Evolutionary conservation across 2,888 invertebrate species (phyloP), one percentile per base, ranked within the genome.

Genomic region (Trichopria drosophilae): DNA sequence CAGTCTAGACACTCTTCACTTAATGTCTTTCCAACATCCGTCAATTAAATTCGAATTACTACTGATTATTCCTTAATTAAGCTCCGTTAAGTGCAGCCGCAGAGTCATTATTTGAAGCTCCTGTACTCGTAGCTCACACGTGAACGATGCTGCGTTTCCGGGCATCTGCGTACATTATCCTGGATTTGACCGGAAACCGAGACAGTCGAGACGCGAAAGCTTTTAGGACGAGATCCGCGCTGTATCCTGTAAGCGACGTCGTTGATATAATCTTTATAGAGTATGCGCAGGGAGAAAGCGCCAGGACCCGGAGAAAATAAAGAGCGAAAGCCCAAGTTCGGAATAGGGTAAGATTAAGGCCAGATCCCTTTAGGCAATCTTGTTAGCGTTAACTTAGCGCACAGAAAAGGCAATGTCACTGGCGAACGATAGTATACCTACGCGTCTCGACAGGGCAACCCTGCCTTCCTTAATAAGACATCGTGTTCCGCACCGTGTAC

Each of bases 281-380:
- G 32, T 44, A 32, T 48, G 31, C 41, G 36, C 34, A 13, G 34
- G 31, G 23, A 13, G 40, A 26, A 51, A 54, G 49, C 51, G 53
- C 54, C 40, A 55, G 43, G 50, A 54, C 53, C 50, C 20, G 41
- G 40, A 41, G 39, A 42, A 42, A 47, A 53, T 43, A 51, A 53
- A 51, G 52, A 58, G 56, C 58, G 63, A 31, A n/a, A n/a, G n/a
- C n/a, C n/a, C 34, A 20, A 40, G 43, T 32, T 12, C 28, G 45
- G 43, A 48, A 55, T 47, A 47, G 44, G 42, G 48, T 31, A 46
- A 58, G 57, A 55, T 57, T 57, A 55, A 51, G 55, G 51, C 46
- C 53, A 54, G 53, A 64, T 62, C 63, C 68, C 64, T 65, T 60
- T 58, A 54, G 63, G 63, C 65, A 65, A 68, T 68, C 68, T 67